A percentile compares a stretch with the other conserved stretches of the same genome.
Evolutionary conservation across 2,113 vertebrate genomes (phyloP).

Genomic region (Tupaia tana): DNA sequence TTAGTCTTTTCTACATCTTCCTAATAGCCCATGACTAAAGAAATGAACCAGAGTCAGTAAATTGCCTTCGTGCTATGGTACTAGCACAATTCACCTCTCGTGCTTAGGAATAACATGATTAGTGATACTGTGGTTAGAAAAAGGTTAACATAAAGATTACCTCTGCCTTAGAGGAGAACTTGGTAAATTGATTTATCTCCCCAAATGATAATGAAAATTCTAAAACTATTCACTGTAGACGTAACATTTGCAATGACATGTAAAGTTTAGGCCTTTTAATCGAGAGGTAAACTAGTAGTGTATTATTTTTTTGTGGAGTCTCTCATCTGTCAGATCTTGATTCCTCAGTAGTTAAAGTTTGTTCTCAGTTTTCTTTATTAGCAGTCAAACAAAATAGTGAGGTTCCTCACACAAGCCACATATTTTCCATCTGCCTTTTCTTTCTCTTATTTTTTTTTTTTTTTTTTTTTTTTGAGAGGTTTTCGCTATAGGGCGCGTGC

Average conservation of each 20-base stretch:
- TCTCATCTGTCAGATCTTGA: conserved; percentile 37
- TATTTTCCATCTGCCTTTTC: conserved; percentile 15
- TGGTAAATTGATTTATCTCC: conserved; percentile 73
- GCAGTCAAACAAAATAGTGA: background rate
- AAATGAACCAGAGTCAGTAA: conserved; percentile 63
- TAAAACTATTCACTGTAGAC: conserved; percentile 74
- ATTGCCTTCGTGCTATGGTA: conserved; percentile 58
- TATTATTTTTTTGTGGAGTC: background rate
- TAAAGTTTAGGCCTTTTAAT: conserved; percentile 66
- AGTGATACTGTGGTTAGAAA: conserved; percentile 77
- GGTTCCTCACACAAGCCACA: background rate
- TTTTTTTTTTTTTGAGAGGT: too few relatives aligned
- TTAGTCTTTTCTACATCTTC: conserved; percentile 76
- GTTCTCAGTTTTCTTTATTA: conserved; percentile 6
- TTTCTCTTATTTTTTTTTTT: too few relatives aligned
- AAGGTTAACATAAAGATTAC: conserved; percentile 80
- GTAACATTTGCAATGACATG: conserved; percentile 47
- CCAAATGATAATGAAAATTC: conserved; percentile 70
- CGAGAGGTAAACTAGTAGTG: conserved; percentile 32
- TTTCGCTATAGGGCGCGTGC: too few relatives aligned
- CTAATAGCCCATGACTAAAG: conserved; percentile 77
- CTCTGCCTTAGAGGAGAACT: conserved; percentile 74
- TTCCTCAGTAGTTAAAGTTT: conserved; percentile 23
- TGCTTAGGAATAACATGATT: conserved; percentile 79
- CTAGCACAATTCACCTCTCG: conserved; percentile 63